Evolutionary conservation across 1,140 invertebrate species (phyloP).

Genomic region (Hesperophylax magnus): DNA sequence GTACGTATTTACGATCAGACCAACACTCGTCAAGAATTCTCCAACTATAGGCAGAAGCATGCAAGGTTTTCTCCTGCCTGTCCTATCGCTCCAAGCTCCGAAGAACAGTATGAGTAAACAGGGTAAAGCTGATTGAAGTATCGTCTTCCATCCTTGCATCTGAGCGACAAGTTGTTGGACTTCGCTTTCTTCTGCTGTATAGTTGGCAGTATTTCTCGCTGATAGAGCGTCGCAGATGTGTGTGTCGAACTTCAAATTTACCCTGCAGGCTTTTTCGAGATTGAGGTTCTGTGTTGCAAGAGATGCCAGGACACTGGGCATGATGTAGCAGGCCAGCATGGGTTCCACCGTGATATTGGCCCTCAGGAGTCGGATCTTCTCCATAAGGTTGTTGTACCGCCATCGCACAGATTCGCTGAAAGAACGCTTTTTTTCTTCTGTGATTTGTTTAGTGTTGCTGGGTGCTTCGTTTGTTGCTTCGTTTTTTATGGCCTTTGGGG

Average conservation of each 20-base stretch:
- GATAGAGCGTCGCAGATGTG: slow-evolving; percentile 82
- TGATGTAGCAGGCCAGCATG: slow-evolving; percentile 84
- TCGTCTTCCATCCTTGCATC: slow-evolving; percentile 86
- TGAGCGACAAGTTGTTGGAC: slow-evolving; percentile 83
- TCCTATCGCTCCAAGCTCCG: slow-evolving; percentile 83
- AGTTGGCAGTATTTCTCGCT: slow-evolving; percentile 78
- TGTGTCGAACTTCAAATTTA: slow-evolving; percentile 80
- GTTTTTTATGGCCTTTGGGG: slow-evolving; percentile 24
- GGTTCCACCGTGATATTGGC: slow-evolving; percentile 85
- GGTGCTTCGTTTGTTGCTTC: background rate
- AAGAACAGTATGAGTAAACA: slow-evolving; percentile 84
- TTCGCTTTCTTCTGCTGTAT: slow-evolving; percentile 78
- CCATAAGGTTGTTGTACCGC: slow-evolving; percentile 67
- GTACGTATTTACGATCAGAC: slow-evolving; percentile 84
- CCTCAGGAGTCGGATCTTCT: slow-evolving; percentile 72
- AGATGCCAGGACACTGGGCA: slow-evolving; percentile 83
- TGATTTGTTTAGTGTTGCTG: slow-evolving; percentile 14
- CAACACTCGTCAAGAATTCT: slow-evolving; percentile 82
- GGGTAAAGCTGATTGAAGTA: slow-evolving; percentile 81
- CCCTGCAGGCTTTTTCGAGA: slow-evolving; percentile 86
- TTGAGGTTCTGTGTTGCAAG: slow-evolving; percentile 86
- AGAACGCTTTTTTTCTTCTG: background rate
- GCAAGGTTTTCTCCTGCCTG: slow-evolving; percentile 84
- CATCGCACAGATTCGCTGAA: slow-evolving; percentile 56
- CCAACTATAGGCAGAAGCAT: slow-evolving; percentile 88